Evolutionary conservation across 2,888 invertebrate genomes (phyloP), one percentile per base, ranked within the genome.

Genomic region (Latrodectus hesperus): DNA sequence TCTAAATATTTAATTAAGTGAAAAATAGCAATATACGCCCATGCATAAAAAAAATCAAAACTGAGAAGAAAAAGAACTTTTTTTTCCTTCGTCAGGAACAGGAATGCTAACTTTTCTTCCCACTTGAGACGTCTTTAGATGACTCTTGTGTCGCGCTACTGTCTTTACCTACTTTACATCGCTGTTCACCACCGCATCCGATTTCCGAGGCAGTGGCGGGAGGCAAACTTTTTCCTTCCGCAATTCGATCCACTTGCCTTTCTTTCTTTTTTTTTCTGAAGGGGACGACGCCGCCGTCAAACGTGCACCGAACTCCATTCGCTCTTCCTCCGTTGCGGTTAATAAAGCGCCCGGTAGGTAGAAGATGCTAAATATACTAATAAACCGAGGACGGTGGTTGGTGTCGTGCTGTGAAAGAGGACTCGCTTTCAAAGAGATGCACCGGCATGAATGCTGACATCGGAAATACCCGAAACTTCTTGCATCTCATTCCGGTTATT

Each of bases 101-200:
- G 60, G 22, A 75, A 75, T 22, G 55, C 22, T 17, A 51, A 55
- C 74, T 74, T 81, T 52, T 26, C 55, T 12, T 9, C 26, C 60
- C 14, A 8, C 38, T 16, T 68, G 64, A n/a, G 17, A n/a, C 67
- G 77, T 68, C 52, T 77, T 73, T 77, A 52, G 38, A 77, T 68
- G 38, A 26, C 53, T 53, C 22, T 12, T 49, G 83, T 53, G 75
- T 74, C 68, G 74, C 71, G 84, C 84, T 84, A 73, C 84, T 84
- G 84, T 85, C 84, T 85, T 73, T 85, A 85, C 84, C 84, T 75
- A 85, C 84, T 85, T 84, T 85, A 73, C 84, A 77, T 79, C 64
- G 70, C 49, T 79, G 70, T 79, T 79, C 70, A 67, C 76, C 70
- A 60, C 60, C 68, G 84, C 73, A 22, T 85, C 79, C 74, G 74